Evolutionary conservation across 2,113 vertebrate genomes (phyloP), one percentile per base, ranked within the genome.

Genomic region (Pleuronectes platessa): DNA sequence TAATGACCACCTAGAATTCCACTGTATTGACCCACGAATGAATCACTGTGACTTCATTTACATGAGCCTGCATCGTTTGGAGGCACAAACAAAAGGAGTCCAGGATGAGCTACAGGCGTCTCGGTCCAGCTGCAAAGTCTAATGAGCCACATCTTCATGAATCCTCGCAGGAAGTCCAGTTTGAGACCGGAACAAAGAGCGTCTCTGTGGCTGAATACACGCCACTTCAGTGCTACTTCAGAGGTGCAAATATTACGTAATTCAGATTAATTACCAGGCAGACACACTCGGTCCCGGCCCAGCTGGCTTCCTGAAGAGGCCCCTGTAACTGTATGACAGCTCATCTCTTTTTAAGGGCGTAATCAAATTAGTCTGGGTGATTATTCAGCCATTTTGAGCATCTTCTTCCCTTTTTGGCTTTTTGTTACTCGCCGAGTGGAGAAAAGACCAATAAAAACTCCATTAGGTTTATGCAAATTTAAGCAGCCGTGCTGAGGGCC

Each of bases 401-500:
- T 76, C 68, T 81, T 85, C 77, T 79, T 62, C 62, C 47, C 66
- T 63, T 78, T 37, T 24, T 85, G 66, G 54, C 76, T 61, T 86
- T 89, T 78, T 84, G 78, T 84, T 21, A 68, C 71, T 75, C 72
- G 23, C 86, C 49, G 87, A 78, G 7, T 66, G 74, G 68, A 86
- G 83, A 88, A 90, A 86, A 85, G 88, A 66, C 83, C 86, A 91
- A 92, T 92, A 92, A 91, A 93, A 94, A 89, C 69, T 78, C 90
- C 81, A 93, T 94, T 94, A 86, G 83, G 82, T 92, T 92, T 90
- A 95, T 94, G 93, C 90, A 90, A 93, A 95, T 94, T 26, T 51
- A 49, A 73, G 86, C 66, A 35, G 70, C 49, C 51, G 24, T 66
- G 86, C 88, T 53, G 55, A 79, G 60, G 85, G 86, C 89, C 83